phyloP scores from a whole-genome alignment of 2,113 vertebrate species.

The Sakesphorus luctuosus region DNA sequence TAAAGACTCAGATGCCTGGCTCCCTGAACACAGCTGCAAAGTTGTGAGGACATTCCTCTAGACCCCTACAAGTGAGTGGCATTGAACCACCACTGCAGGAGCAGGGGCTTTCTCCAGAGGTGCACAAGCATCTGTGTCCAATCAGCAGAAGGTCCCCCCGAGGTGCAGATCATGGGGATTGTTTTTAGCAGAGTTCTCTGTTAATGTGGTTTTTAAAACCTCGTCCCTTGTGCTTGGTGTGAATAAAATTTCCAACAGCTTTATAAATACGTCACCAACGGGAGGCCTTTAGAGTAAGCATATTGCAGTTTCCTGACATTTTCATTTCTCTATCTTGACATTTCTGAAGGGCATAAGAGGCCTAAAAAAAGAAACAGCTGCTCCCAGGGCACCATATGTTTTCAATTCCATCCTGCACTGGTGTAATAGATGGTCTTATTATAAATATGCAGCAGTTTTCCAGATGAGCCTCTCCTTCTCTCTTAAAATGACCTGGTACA shows the following conservation, averaged over 20 bases:
- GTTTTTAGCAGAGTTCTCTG: neutral
- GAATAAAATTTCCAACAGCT: slow-evolving; percentile 50
- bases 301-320: slow-evolving; percentile 76
- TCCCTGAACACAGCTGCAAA: neutral
- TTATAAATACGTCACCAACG: slow-evolving; percentile 55
- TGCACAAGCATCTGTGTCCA: neutral
- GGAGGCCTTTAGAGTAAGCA: slow-evolving; percentile 54
- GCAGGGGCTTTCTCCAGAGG: neutral
- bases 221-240: neutral
- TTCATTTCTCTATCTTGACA: slow-evolving; percentile 75
- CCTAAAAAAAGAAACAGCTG: slow-evolving; percentile 65
- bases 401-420: slow-evolving; percentile 62
- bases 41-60: neutral
- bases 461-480: neutral
- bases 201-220: neutral
- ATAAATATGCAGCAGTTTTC: slow-evolving; percentile 43
- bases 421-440: slow-evolving; percentile 50
- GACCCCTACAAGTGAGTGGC: neutral
- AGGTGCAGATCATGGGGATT: neutral
- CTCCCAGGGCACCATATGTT: slow-evolving; percentile 72
- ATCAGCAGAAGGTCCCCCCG: neutral
- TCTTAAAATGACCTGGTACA: neutral
- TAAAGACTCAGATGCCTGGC: fast-evolving
- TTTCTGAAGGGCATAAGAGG: slow-evolving; percentile 74
- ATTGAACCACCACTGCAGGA: fast-evolving